Evolutionary conservation across 1,140 invertebrate genomes (phyloP).

Genomic region (Apis florea): DNA sequence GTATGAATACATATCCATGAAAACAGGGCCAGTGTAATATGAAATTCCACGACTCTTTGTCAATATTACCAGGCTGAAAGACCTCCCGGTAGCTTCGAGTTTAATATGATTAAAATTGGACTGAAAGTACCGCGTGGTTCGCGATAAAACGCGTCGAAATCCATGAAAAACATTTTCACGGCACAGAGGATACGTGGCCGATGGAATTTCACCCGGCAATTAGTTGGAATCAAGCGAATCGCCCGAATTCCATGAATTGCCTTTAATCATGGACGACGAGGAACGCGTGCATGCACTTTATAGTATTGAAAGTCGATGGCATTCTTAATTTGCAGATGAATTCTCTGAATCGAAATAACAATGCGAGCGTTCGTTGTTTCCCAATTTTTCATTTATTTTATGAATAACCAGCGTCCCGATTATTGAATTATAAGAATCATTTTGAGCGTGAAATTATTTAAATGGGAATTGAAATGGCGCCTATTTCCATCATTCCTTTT

Average conservation of each 20-base stretch:
- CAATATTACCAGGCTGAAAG: constrained; percentile 38
- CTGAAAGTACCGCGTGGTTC: neutral
- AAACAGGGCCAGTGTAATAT: constrained; percentile 26
- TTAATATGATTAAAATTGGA: constrained; percentile 47
- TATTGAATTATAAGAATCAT: neutral
- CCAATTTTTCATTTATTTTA: neutral
- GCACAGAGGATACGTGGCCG: neutral
- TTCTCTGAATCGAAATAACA: neutral
- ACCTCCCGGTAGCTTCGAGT: constrained; percentile 6
- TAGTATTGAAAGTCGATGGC: neutral
- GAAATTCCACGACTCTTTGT: constrained; percentile 46
- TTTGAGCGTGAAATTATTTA: neutral
- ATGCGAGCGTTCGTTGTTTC: neutral
- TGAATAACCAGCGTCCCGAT: neutral
- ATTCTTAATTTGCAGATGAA: constrained; percentile 34
- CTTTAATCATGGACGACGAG: constrained; percentile 6
- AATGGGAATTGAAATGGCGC: too few species aligned
- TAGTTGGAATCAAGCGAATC: constrained; percentile 33
- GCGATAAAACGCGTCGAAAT: constrained; percentile 20
- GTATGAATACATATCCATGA: neutral
- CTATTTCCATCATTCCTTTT: too few species aligned
- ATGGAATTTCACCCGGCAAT: constrained; percentile 24
- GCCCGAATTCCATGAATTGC: constrained; percentile 25
- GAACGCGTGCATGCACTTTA: constrained; percentile 24
- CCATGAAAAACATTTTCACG: constrained; percentile 39